These are phyloP conservation scores for Serinus canaria DNA, from an alignment of 2,113 vertebrate species.

Conservation along the genomic window DNA sequence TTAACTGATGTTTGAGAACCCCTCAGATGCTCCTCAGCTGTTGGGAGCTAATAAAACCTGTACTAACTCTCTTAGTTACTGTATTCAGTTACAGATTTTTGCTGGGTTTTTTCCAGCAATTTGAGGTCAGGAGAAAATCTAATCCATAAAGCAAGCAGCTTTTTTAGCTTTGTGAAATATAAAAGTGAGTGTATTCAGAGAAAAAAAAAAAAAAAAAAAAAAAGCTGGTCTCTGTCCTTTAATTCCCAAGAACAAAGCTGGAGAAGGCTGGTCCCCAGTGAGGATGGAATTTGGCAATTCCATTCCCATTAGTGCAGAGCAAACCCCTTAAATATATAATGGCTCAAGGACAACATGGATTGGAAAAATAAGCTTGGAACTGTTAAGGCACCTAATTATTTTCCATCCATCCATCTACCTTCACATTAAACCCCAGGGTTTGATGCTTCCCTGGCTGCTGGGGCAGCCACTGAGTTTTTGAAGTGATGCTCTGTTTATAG, in stretches of 20 bases:
- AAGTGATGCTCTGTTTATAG: conserved; percentile 2
- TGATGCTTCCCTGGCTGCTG: neutral
- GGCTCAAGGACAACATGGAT: neutral
- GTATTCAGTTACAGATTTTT: neutral
- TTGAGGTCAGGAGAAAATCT: neutral
- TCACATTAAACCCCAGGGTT: neutral
- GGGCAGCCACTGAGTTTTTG: neutral
- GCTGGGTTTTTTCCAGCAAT: neutral
- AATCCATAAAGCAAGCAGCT: neutral
- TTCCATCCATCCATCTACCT: neutral
- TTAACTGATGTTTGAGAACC: neutral
- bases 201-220: neutral
- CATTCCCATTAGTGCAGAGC: neutral
- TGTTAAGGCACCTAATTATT: neutral
- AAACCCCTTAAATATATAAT: neutral
- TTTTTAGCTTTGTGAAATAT: neutral
- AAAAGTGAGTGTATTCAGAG: neutral
- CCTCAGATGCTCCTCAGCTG: neutral
- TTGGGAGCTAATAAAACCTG: neutral
- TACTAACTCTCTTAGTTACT: neutral
- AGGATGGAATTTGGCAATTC: neutral
- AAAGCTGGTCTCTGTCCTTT: neutral
- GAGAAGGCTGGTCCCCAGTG: neutral
- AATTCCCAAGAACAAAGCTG: neutral
- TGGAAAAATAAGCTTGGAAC: neutral